Conservation (phyloP, 2,113 vertebrate genomes). For the Calidris pygmaea region DNA sequence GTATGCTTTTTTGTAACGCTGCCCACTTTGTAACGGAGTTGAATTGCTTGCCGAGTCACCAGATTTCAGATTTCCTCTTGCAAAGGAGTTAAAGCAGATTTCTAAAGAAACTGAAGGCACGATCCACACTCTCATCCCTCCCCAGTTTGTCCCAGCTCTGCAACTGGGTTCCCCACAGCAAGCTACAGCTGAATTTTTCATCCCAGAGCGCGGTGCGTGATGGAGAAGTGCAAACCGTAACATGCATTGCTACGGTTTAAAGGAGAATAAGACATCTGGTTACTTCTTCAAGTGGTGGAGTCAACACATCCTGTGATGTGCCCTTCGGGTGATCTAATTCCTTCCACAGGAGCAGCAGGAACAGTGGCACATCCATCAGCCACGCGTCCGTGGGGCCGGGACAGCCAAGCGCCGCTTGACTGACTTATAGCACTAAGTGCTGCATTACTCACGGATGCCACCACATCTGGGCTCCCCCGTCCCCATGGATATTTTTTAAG, state of each 20-base stretch:
- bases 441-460: not conserved
- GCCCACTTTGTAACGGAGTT: not conserved
- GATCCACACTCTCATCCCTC: not conserved
- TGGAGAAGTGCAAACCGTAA: not conserved
- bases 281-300: not conserved
- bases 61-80: not conserved
- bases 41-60: not conserved
- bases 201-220: rapidly evolving
- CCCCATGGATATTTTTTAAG: not conserved
- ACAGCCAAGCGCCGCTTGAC: not conserved
- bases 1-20: not conserved
- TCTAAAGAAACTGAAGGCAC: not conserved
- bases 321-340: not conserved
- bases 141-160: not conserved
- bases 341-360: not conserved
- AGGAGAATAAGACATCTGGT: not conserved
- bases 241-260: rapidly evolving
- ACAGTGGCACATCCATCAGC: not conserved
- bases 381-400: rapidly evolving
- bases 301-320: not conserved
- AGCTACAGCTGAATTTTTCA: not conserved
- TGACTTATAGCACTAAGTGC: not conserved
- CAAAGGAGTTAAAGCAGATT: not conserved
- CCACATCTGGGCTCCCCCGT: not conserved
- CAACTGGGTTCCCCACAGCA: not conserved